Conservation (phyloP, 2,888 invertebrate genomes). For the Scaptomyza flava region DNA sequence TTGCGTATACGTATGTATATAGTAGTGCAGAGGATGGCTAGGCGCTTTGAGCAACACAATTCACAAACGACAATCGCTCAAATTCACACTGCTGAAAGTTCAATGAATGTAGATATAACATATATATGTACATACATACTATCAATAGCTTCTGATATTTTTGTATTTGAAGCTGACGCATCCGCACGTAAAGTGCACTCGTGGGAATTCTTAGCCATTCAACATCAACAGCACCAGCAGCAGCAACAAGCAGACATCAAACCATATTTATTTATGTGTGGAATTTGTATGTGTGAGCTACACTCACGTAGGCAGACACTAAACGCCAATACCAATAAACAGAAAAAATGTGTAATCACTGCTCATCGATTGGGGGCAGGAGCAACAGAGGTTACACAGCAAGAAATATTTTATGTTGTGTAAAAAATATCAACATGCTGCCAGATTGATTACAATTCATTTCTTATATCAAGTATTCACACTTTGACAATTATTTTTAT, state of each 20-base stretch:
- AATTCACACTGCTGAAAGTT: slow-evolving; percentile 45
- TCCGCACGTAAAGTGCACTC: slow-evolving; percentile 72
- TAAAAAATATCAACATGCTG: too few relatives aligned
- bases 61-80: slow-evolving; percentile 41
- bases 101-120: slow-evolving; percentile 54
- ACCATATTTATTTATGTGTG: slow-evolving; percentile 26
- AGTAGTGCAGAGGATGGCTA: neutral
- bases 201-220: slow-evolving; percentile 58
- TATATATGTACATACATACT: slow-evolving; percentile 8
- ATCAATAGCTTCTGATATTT: slow-evolving; percentile 28
- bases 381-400: slow-evolving; percentile 38
- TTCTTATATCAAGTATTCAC: neutral
- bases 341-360: slow-evolving; percentile 68
- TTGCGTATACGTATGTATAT: slow-evolving; percentile 18
- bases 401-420: slow-evolving; percentile 17
- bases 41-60: slow-evolving; percentile 30
- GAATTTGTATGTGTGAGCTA: slow-evolving; percentile 14
- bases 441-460: too few relatives aligned
- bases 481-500: neutral
- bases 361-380: slow-evolving; percentile 63
- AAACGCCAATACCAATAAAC: slow-evolving; percentile 49
- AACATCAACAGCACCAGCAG: slow-evolving; percentile 14
- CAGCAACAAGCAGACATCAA: slow-evolving; percentile 23
- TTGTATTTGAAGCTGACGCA: slow-evolving; percentile 37
- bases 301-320: slow-evolving; percentile 58